Conservation (phyloP, 2,888 invertebrate genomes). For the Teleogryllus oceanicus region DNA sequence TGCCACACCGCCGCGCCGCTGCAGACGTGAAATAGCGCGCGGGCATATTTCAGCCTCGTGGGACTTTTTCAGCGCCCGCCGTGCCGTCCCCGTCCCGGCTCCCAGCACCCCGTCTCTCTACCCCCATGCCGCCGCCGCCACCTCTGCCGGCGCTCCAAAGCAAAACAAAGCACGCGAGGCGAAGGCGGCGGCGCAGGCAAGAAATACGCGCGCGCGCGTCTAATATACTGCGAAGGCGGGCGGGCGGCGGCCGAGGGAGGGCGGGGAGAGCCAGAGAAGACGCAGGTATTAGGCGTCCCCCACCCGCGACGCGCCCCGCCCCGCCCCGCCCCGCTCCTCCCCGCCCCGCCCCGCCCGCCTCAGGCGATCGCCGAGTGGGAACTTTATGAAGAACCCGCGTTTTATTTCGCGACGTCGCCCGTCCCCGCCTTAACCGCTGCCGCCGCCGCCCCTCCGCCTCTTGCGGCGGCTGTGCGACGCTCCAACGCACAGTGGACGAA, state of each 20-base stretch:
- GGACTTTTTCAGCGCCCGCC: background rate
- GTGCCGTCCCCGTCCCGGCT: background rate
- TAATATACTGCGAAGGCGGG: background rate
- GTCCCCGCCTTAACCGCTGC: background rate
- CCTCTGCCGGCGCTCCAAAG: background rate
- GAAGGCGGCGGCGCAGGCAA: background rate
- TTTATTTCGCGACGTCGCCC: background rate
- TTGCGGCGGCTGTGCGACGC: too few species aligned
- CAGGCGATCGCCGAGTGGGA: background rate
- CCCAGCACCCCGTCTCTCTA: too few species aligned
- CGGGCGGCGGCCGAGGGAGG: background rate
- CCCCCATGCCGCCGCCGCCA: too few species aligned
- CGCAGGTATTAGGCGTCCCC: background rate
- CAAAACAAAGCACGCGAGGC: background rate
- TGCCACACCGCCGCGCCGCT: background rate
- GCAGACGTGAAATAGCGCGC: background rate
- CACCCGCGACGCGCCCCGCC: background rate
- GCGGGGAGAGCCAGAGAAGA: background rate
- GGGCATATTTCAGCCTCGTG: slow-evolving; percentile 12
- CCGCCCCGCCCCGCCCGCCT: background rate
- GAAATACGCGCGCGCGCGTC: background rate
- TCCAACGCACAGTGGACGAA: too few species aligned
- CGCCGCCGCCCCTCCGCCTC: too few species aligned
- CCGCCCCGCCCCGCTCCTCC: background rate
- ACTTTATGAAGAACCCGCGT: slow-evolving; percentile 7